phyloP scores from a whole-genome alignment of 2,888 invertebrate species.

The Eledona agricola region DNA sequence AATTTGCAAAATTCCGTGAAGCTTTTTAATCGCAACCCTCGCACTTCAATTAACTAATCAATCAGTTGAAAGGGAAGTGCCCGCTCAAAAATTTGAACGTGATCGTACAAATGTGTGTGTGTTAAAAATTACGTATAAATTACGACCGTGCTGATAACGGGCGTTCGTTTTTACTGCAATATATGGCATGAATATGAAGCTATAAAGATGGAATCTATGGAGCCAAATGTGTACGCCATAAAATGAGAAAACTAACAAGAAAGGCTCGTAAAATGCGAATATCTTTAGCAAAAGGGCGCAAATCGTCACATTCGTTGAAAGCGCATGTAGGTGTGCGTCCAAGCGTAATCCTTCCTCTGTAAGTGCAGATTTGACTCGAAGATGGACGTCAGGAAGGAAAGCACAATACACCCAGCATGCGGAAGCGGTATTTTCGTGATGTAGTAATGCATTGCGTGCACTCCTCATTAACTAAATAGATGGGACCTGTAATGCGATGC shows the following conservation, averaged over 20 bases:
- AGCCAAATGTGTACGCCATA: slow-evolving; percentile 32
- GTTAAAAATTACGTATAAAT: slow-evolving; percentile 35
- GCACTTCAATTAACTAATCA: no score
- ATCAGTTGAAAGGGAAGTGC: no score
- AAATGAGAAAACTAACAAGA: slow-evolving; percentile 33
- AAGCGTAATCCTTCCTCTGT: no score
- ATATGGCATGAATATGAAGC: slow-evolving; percentile 40
- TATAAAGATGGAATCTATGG: slow-evolving; percentile 40
- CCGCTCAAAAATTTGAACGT: slow-evolving; percentile 1
- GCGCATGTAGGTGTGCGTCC: no score
- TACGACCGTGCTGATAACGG: slow-evolving; percentile 36
- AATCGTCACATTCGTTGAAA: background rate
- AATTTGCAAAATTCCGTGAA: background rate
- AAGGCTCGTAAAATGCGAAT: slow-evolving; percentile 21
- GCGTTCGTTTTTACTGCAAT: slow-evolving; percentile 36
- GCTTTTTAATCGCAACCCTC: no score
- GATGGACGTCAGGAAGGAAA: no score
- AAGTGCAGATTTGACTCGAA: no score
- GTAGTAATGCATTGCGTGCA: slow-evolving; percentile 29
- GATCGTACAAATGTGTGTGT: slow-evolving; percentile 2
- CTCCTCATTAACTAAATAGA: slow-evolving; percentile 25
- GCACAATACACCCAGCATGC: no score
- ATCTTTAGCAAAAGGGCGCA: slow-evolving; percentile 9
- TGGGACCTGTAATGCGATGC: slow-evolving; percentile 9
- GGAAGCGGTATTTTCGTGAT: no score